These are phyloP conservation scores for Netelia virgata DNA, from an alignment of 2,888 invertebrate genomes.

Conservation along the genomic window DNA sequence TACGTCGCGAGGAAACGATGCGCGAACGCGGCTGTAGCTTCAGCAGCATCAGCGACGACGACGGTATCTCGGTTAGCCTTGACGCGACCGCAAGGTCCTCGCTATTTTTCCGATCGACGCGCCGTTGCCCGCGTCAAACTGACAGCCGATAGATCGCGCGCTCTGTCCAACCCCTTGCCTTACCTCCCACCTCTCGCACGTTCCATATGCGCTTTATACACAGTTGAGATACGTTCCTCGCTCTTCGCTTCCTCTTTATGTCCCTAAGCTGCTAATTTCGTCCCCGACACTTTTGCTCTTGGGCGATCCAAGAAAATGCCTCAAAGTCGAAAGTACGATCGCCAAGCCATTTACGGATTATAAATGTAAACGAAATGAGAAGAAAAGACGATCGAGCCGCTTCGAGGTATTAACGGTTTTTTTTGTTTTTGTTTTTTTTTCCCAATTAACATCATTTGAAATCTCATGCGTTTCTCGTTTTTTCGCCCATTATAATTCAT, in stretches of 20 bases:
- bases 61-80: conserved; percentile 64
- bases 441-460: too few relatives aligned
- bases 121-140: conserved; percentile 64
- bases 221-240: neutral
- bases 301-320: neutral
- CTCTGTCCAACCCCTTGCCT: conserved; percentile 25
- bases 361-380: neutral
- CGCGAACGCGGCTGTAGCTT: conserved; percentile 55
- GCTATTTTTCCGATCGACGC: conserved; percentile 65
- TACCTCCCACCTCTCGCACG: neutral
- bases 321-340: neutral
- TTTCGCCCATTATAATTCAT: too few relatives aligned
- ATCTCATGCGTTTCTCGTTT: too few relatives aligned
- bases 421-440: too few relatives aligned
- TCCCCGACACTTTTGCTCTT: conserved; percentile 1
- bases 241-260: neutral
- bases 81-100: conserved; percentile 69
- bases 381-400: too few relatives aligned
- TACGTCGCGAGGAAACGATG: conserved; percentile 42
- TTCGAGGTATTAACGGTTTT: too few relatives aligned
- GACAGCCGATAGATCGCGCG: conserved; percentile 62
- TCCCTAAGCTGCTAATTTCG: conserved; percentile 8
- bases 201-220: neutral
- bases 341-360: neutral
- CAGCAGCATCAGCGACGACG: conserved; percentile 50